Conservation (phyloP, 2,888 invertebrate genomes). For the Girardia tigrina region DNA sequence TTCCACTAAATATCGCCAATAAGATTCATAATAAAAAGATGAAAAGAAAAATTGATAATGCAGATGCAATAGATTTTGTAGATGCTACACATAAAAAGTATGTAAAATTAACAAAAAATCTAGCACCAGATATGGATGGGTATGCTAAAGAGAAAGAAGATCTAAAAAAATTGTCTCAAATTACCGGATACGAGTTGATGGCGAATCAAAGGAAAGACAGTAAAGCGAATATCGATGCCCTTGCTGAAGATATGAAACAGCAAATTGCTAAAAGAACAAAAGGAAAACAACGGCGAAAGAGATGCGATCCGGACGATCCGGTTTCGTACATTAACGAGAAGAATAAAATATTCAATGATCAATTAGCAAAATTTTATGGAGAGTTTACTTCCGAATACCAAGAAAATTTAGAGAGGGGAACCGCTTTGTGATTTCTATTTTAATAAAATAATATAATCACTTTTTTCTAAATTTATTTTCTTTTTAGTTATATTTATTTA, state of each 20-base stretch:
- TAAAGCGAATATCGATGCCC: slow-evolving; percentile 72
- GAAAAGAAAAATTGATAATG: no score
- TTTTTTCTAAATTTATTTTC: no score
- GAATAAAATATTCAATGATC: slow-evolving; percentile 94
- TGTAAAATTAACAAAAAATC: no score
- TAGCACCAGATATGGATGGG: no score
- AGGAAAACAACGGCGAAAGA: slow-evolving; percentile 72
- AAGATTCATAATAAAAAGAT: no score
- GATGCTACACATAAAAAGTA: no score
- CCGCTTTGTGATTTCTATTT: slow-evolving; percentile 76
- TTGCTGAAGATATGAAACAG: slow-evolving; percentile 82
- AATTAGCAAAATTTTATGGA: slow-evolving; percentile 81
- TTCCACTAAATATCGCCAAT: no score
- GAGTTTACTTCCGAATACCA: slow-evolving; percentile 94
- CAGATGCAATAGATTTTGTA: no score
- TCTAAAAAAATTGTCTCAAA: no score
- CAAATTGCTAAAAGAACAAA: slow-evolving; percentile 75
- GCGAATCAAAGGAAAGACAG: slow-evolving; percentile 73
- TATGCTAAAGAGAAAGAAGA: no score
- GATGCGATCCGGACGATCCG: slow-evolving; percentile 91
- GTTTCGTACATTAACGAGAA: slow-evolving; percentile 98
- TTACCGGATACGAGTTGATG: slow-evolving; percentile 78
- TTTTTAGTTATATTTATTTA: no score
- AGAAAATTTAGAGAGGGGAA: slow-evolving; percentile 92
- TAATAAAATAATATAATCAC: no score